Conservation (phyloP, 2,797 vertebrate species). For the Sitta carolinensis region DNA sequence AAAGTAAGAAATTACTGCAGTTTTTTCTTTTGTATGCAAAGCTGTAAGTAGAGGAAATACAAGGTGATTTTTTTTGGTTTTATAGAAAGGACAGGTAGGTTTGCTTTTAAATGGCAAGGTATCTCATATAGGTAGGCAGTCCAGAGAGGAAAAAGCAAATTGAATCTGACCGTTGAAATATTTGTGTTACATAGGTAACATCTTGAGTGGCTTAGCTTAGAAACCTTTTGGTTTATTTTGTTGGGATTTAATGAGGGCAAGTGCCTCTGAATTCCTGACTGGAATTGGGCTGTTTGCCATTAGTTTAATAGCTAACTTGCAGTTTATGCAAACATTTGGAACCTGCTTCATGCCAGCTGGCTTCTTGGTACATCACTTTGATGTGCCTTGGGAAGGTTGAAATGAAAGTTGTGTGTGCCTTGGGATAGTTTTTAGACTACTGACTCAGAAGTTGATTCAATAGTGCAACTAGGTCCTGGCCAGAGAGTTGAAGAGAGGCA, state of each 20-base stretch:
- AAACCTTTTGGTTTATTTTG: slow-evolving; percentile 53
- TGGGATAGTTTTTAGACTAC: slow-evolving; percentile 51
- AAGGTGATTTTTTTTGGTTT: not conserved
- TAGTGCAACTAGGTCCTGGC: not conserved
- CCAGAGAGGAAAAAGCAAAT: not conserved
- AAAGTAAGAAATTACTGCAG: not conserved
- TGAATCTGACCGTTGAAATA: not conserved
- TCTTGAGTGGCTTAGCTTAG: slow-evolving; percentile 26
- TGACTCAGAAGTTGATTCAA: slow-evolving; percentile 56
- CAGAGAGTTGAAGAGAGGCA: not conserved
- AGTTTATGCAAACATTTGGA: slow-evolving; percentile 59
- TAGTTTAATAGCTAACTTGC: slow-evolving; percentile 45
- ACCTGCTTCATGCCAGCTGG: slow-evolving; percentile 40
- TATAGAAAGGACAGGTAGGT: not conserved
- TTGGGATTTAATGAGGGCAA: slow-evolving; percentile 35
- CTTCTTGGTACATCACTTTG: slow-evolving; percentile 43
- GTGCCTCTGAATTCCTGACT: slow-evolving; percentile 23
- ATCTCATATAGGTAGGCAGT: not conserved
- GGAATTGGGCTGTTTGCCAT: slow-evolving; percentile 36
- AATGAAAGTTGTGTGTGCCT: slow-evolving; percentile 58
- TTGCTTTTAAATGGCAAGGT: not conserved
- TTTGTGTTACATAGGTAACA: slow-evolving; percentile 5
- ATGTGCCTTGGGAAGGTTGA: slow-evolving; percentile 41
- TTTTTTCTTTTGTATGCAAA: not conserved
- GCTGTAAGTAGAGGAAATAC: not conserved